Evolutionary conservation across 2,888 invertebrate genomes (phyloP), one percentile per base, ranked within the genome.

Genomic region (Yponomeuta cagnagella): DNA sequence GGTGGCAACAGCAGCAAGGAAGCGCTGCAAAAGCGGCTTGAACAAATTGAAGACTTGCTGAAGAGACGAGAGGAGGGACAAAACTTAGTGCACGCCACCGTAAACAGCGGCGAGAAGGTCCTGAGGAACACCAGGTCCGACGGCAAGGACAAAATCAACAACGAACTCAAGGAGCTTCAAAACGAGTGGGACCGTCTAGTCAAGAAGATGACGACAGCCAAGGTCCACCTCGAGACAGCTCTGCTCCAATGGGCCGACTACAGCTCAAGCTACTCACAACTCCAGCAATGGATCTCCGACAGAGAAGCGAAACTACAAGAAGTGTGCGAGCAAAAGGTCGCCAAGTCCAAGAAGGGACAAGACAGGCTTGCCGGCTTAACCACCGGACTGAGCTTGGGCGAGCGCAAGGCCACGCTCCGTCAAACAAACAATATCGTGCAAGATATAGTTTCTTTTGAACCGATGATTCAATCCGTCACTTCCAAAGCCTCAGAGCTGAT

Each of bases 201-300:
- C 0, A 97, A 97, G 87, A 98, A 97, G 85, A 96, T 98, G 93
- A 96, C 97, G 0, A 97, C 96, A 0, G 96, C 97, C 0, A 98
- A 98, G 87, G 97, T 97, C 15, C 96, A 97, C 78, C 87, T 98
- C 63, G 98, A 98, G 86, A 97, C 97, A 0, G 96, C 96, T 76
- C 90, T 98, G 15, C 92, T 98, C 64, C 98, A 98, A 94, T 98
- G 98, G 98, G 97, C 98, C 9, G 98, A 98, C 82, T 98, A 98
- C 84, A 98, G 97, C 82, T 98, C 98, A 71, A 98, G 97, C 72
- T 98, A 97, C 83, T 95, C 96, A 30, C 98, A 98, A 83, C 89
- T 98, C 37, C 96, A 98, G 80, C 97, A 98, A 93, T 98, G 98
- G 98, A 97, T 99, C 73, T 95, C 95, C 52, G 98, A 98, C 79